Percentiles rank a stretch among this genome's conserved stretches.
Evolutionary conservation across 2,888 invertebrate genomes (phyloP).

Genomic region (Elgonia sp.): DNA sequence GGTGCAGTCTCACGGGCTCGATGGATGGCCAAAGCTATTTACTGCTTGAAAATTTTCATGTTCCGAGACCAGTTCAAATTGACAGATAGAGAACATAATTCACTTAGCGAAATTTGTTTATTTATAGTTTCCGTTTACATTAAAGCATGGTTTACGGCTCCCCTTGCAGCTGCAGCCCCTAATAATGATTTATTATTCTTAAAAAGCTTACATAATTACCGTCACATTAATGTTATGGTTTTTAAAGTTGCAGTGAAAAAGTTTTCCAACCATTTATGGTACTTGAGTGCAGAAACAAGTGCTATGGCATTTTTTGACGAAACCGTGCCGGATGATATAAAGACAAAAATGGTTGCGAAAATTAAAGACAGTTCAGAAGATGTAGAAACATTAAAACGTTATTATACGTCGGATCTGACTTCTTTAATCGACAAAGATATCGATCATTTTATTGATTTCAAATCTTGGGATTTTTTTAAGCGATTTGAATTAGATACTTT

Average conservation of each 20-base stretch:
- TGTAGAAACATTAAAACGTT: conserved; percentile 13
- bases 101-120: not conserved
- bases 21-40: conserved; percentile 35
- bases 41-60: conserved; percentile 36
- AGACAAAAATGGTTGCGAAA: conserved; percentile 49
- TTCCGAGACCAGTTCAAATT: conserved; percentile 75
- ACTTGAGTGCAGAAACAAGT: conserved; percentile 54
- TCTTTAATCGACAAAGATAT: not conserved
- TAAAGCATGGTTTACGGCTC: not conserved
- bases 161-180: too few species aligned
- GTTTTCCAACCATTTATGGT: conserved; percentile 63
- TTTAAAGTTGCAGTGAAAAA: conserved; percentile 39
- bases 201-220: conserved; percentile 47
- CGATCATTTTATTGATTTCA: conserved; percentile 28
- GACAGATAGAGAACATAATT: not conserved
- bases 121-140: too few species aligned
- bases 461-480: conserved; percentile 43
- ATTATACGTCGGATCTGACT: not conserved
- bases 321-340: not conserved
- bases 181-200: conserved; percentile 71
- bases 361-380: conserved; percentile 22
- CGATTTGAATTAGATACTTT: conserved; percentile 39
- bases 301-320: conserved; percentile 56
- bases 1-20: conserved; percentile 33
- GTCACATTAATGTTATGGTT: conserved; percentile 26